Conservation (phyloP, 1,140 invertebrate species). For the Pseudomyrmex cubaensis region DNA sequence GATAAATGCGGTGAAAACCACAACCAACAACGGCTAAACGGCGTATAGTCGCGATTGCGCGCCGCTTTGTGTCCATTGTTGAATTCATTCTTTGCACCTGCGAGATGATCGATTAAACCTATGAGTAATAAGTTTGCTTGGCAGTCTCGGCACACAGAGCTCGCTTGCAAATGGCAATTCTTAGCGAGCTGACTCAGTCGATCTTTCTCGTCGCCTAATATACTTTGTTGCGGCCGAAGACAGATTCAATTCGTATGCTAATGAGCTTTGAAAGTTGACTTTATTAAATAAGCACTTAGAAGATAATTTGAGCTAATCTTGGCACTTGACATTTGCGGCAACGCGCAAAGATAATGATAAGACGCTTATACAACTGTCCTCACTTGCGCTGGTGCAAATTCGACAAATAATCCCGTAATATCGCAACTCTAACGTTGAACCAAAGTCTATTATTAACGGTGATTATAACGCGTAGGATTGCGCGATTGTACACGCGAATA, state of each 20-base stretch:
- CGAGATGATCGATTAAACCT: constrained; percentile 46
- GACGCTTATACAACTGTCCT: background rate
- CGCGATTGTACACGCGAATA: constrained; percentile 22
- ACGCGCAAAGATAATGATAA: background rate
- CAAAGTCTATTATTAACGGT: constrained; percentile 8
- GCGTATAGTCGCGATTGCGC: background rate
- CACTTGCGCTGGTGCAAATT: constrained; percentile 15
- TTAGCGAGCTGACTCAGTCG: constrained; percentile 54
- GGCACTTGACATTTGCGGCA: background rate
- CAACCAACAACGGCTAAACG: constrained; percentile 5
- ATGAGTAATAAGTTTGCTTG: constrained; percentile 43
- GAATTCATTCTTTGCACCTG: constrained; percentile 59
- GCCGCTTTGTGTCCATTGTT: constrained; percentile 7
- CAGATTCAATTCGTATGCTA: background rate
- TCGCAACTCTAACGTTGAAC: background rate
- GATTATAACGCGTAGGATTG: background rate
- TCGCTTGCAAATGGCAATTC: background rate
- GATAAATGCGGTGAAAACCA: constrained; percentile 59
- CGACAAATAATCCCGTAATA: background rate
- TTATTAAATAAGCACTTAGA: background rate
- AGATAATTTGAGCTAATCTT: background rate
- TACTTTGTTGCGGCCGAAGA: constrained; percentile 1
- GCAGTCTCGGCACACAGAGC: constrained; percentile 1
- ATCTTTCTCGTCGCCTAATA: background rate
- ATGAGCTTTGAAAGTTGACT: constrained; percentile 16